These are phyloP conservation scores for Sebastes nivosus DNA, from an alignment of 2,797 vertebrate species.

Conservation along the genomic window DNA sequence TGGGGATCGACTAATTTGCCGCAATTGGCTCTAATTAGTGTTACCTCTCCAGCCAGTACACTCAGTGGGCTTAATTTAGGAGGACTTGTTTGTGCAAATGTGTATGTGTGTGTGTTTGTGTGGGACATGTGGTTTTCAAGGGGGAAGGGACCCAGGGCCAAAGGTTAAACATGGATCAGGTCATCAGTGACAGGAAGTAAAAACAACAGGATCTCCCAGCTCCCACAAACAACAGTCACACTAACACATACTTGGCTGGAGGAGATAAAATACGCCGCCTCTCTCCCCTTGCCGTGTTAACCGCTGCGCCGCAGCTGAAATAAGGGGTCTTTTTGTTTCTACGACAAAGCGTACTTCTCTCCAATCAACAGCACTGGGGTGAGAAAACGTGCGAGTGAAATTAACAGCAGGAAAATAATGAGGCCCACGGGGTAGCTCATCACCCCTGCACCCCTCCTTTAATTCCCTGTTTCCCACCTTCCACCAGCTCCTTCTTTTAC, in stretches of 20 bases:
- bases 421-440: slow-evolving; percentile 86
- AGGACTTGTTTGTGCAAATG: slow-evolving; percentile 59
- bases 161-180: slow-evolving; percentile 82
- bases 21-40: slow-evolving; percentile 77
- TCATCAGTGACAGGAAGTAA: slow-evolving; percentile 83
- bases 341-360: slow-evolving; percentile 76
- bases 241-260: slow-evolving; percentile 26
- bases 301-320: slow-evolving; percentile 46
- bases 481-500: slow-evolving; percentile 61
- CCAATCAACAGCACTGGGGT: slow-evolving; percentile 85
- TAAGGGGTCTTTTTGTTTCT: slow-evolving; percentile 70
- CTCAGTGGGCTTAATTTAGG: slow-evolving; percentile 61
- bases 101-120: slow-evolving; percentile 7
- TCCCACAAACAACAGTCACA: slow-evolving; percentile 57
- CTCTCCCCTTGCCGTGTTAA: slow-evolving; percentile 20
- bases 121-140: slow-evolving; percentile 61
- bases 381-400: slow-evolving; percentile 85
- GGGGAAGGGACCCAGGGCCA: slow-evolving; percentile 74
- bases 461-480: slow-evolving; percentile 83
- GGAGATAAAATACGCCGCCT: slow-evolving; percentile 6
- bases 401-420: slow-evolving; percentile 90
- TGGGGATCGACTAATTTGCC: slow-evolving; percentile 67
- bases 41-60: slow-evolving; percentile 72
- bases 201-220: slow-evolving; percentile 77
- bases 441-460: slow-evolving; percentile 79